phyloP scores from a whole-genome alignment of 2,888 invertebrate species.

The Nomada ruficornis region DNA sequence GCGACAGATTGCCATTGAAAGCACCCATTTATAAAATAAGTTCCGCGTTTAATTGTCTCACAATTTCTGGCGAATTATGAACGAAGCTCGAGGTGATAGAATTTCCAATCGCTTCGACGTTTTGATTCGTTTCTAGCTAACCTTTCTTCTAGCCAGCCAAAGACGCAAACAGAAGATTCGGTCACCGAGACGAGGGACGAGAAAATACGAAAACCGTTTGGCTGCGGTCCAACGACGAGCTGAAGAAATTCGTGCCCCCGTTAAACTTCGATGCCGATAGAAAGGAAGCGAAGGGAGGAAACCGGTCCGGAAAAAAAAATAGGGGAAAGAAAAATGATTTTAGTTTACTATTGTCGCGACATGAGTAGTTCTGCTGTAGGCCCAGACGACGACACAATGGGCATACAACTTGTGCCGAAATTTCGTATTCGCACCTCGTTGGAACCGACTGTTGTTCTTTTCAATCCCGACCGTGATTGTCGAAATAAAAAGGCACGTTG shows the following conservation, averaged over 20 bases:
- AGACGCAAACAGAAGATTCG: slow-evolving; percentile 38
- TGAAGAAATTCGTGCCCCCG: slow-evolving; percentile 60
- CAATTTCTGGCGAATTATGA: neutral
- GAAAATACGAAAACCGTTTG: slow-evolving; percentile 63
- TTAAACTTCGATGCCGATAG: slow-evolving; percentile 56
- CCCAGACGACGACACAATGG: slow-evolving; percentile 53
- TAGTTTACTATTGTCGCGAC: slow-evolving; percentile 56
- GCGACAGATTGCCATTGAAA: no score
- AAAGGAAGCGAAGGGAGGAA: slow-evolving; percentile 30
- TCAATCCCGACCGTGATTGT: slow-evolving; percentile 12
- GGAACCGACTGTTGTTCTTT: slow-evolving; percentile 31
- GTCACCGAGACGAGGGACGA: slow-evolving; percentile 44
- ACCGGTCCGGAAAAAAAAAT: slow-evolving; percentile 7
- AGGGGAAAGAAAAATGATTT: slow-evolving; percentile 30
- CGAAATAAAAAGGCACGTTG: slow-evolving; percentile 21
- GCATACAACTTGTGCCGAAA: slow-evolving; percentile 35
- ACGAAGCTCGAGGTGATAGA: neutral
- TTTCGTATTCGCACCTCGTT: slow-evolving; percentile 50
- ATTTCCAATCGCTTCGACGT: slow-evolving; percentile 7
- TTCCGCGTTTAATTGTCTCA: neutral
- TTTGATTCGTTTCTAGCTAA: slow-evolving; percentile 16
- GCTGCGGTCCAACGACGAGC: slow-evolving; percentile 57
- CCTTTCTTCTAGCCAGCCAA: slow-evolving; percentile 29
- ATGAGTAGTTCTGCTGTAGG: slow-evolving; percentile 43
- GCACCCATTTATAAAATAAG: no score